phyloP scores from a whole-genome alignment of 2,888 invertebrate species.

The Drosophila flavopinicola region DNA sequence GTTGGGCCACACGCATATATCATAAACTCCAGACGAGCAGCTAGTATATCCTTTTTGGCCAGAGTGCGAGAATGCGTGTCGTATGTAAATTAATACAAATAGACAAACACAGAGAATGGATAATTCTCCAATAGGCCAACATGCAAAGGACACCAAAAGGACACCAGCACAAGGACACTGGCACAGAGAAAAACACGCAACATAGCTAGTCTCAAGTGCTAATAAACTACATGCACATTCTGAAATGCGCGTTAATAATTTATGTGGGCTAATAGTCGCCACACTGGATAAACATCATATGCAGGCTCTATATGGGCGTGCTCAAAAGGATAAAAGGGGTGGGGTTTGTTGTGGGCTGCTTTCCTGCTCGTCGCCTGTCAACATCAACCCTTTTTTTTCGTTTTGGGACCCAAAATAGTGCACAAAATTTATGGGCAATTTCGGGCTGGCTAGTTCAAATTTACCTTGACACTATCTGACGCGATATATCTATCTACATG shows the following conservation, averaged over 20 bases:
- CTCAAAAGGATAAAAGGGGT: background rate
- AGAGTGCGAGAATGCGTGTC: slow-evolving; percentile 76
- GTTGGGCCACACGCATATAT: slow-evolving; percentile 58
- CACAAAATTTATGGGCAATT: slow-evolving; percentile 70
- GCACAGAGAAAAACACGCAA: slow-evolving; percentile 21
- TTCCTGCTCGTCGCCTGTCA: slow-evolving; percentile 46
- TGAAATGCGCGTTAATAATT: slow-evolving; percentile 74
- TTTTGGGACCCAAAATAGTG: slow-evolving; percentile 37
- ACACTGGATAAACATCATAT: slow-evolving; percentile 66
- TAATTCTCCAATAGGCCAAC: slow-evolving; percentile 55
- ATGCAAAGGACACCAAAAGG: slow-evolving; percentile 78
- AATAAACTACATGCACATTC: slow-evolving; percentile 77
- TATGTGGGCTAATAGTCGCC: slow-evolving; percentile 69
- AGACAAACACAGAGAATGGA: slow-evolving; percentile 42
- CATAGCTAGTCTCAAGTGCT: slow-evolving; percentile 66
- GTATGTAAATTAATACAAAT: slow-evolving; percentile 78
- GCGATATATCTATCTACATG: slow-evolving; percentile 61
- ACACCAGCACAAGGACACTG: slow-evolving; percentile 41
- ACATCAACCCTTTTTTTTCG: slow-evolving; percentile 74
- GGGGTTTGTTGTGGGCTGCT: slow-evolving; percentile 12
- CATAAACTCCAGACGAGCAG: slow-evolving; percentile 42
- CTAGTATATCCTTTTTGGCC: slow-evolving; percentile 9
- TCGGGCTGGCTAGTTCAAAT: slow-evolving; percentile 34
- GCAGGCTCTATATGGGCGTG: slow-evolving; percentile 45
- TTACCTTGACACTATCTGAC: slow-evolving; percentile 65